Evolutionary conservation across 2,888 invertebrate species (phyloP).

Genomic region (Eretmocerus hayati): DNA sequence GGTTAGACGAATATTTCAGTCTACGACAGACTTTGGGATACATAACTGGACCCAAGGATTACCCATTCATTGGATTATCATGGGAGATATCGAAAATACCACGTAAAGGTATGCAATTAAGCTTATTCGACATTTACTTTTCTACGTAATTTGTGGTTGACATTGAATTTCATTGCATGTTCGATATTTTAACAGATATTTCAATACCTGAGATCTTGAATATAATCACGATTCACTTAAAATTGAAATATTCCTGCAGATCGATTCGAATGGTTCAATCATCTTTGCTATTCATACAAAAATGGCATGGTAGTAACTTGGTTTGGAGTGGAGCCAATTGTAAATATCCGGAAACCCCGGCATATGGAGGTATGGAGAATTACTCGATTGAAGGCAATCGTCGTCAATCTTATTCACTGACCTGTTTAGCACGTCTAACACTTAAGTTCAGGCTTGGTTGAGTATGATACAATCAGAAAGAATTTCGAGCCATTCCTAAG

Average conservation of each 20-base stretch:
- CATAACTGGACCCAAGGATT: conserved; percentile 28
- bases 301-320: conserved; percentile 28
- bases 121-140: not conserved
- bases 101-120: conserved; percentile 23
- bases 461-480: too few species aligned
- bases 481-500: too few species aligned
- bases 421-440: too few species aligned
- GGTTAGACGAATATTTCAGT: conserved; percentile 17
- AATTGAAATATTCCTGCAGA: conserved; percentile 20
- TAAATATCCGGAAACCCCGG: conserved; percentile 30
- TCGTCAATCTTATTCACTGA: too few species aligned
- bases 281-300: conserved; percentile 23
- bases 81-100: conserved; percentile 17
- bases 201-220: too few species aligned
- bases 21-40: conserved; percentile 19
- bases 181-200: too few species aligned
- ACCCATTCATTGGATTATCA: conserved; percentile 26
- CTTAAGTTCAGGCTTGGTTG: too few species aligned
- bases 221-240: too few species aligned
- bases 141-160: not conserved
- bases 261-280: conserved; percentile 25
- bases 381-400: not conserved
- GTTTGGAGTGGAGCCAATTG: conserved; percentile 22
- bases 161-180: not conserved
- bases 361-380: conserved; percentile 29